phyloP scores from a whole-genome alignment of 2,888 invertebrate species.

The Diaphora mendica region DNA sequence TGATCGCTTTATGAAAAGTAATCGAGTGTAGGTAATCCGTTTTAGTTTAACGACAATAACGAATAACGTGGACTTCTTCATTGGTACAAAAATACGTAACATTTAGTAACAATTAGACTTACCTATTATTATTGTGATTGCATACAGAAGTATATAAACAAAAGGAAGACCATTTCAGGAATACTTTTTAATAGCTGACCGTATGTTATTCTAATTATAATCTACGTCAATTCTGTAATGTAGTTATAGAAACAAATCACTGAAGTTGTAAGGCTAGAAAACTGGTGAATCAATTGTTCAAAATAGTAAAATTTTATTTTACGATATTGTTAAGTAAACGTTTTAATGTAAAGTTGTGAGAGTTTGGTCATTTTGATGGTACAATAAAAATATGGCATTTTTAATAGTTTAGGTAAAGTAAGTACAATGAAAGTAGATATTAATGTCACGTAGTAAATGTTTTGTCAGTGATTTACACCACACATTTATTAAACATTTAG shows the following conservation, averaged over 20 bases:
- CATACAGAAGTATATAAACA: no score
- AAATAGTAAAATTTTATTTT: slow-evolving; percentile 33
- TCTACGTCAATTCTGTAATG: slow-evolving; percentile 1
- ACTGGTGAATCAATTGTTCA: slow-evolving; percentile 43
- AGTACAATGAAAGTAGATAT: slow-evolving; percentile 55
- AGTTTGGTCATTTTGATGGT: slow-evolving; percentile 57
- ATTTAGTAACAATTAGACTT: no score
- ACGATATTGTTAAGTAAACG: slow-evolving; percentile 38
- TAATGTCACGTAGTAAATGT: slow-evolving; percentile 27
- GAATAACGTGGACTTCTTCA: no score
- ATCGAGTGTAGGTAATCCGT: no score
- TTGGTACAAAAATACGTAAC: no score
- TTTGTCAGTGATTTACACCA: slow-evolving; percentile 26
- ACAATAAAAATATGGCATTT: slow-evolving; percentile 66
- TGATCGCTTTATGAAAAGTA: no score
- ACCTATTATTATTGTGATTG: no score
- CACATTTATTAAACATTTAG: slow-evolving; percentile 3
- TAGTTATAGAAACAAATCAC: not conserved
- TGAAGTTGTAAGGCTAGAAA: slow-evolving; percentile 33
- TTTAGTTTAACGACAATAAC: no score
- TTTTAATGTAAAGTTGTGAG: slow-evolving; percentile 65
- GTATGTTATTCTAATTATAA: not conserved
- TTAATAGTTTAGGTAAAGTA: slow-evolving; percentile 61
- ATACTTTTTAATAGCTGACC: not conserved
- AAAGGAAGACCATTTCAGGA: not conserved